Percentiles rank a stretch among this genome's conserved stretches.
phyloP scores from a whole-genome alignment of 64 coral and sea anemone genomes.

The Dendrophyllia cribrosa region DNA sequence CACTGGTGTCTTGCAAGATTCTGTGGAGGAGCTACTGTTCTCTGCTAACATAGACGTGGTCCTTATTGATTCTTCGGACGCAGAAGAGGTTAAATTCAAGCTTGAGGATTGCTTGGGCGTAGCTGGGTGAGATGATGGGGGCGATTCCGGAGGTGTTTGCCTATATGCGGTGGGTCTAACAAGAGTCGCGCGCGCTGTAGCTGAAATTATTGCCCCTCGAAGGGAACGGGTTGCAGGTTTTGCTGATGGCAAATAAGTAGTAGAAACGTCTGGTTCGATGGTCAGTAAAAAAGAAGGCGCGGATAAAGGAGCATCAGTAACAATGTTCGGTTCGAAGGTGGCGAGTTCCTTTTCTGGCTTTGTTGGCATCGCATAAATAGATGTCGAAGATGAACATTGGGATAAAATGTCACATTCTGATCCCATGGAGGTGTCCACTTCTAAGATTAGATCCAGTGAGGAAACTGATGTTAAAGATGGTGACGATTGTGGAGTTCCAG shows the following conservation, averaged over 20 bases:
- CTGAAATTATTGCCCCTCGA: no score
- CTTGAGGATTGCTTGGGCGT: background rate
- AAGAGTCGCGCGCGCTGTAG: background rate
- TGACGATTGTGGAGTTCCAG: background rate
- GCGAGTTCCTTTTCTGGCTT: no score
- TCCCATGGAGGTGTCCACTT: no score
- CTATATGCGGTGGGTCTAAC: background rate
- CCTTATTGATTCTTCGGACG: background rate
- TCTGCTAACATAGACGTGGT: background rate
- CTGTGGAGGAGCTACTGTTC: background rate
- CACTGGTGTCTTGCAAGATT: constrained; percentile 28
- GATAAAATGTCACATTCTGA: no score
- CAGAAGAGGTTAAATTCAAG: background rate
- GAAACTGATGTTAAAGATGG: background rate
- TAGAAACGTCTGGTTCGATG: background rate
- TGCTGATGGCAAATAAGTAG: background rate
- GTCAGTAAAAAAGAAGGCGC: background rate
- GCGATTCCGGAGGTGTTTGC: background rate
- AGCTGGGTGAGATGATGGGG: background rate
- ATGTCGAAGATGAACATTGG: no score
- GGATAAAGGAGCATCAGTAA: background rate
- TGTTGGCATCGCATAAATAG: no score
- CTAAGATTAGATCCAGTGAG: background rate
- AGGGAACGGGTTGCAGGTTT: background rate
- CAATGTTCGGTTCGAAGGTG: no score